Evolutionary conservation across 2,113 vertebrate genomes (phyloP), one percentile per base, ranked within the genome.

Genomic region (Cebus imitator): DNA sequence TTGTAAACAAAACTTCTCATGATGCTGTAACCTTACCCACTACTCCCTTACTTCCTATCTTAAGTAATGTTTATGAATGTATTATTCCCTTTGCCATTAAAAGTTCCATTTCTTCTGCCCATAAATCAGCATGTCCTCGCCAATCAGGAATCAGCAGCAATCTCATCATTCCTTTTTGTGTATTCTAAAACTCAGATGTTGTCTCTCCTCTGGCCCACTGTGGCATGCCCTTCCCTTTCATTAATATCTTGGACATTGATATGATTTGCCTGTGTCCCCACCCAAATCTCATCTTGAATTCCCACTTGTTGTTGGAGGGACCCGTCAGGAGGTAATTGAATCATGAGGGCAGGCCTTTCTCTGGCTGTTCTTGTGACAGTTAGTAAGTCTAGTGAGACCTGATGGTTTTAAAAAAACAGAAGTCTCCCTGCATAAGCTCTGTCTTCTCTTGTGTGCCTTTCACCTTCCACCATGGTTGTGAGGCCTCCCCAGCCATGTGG

Each of bases 1-100:
- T 68, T 90, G 17, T 64, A 43, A 79, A 94, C 79, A 66, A 94
- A 68, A n/a, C 27, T 58, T 64, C 73, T 75, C 16, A 37, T 70
- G 50, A 70, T 45, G 66, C 25, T 17, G 8, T 86, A 83, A 75
- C 16, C 3, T 50, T 86, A 57, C 10, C 32, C 6, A 35, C 27
- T 73, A 78, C 10, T 55, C 50, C 68, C 76, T 86, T 72, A 50
- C 45, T 61, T 92, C 85, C 82, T 87, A 78, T 86, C 32, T 57
- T 82, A 95, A 88, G 58, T 92, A 92, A 66, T 92, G 55, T 61
- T 92, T 91, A 84, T n/a, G 14, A 95, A 61, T 52, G 35, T 64
- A 66, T 57, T 96, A 72, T 91, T 88, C 66, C 43, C 73, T 94
- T 87, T 94, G 95, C 72, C 72, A 10, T 87, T 72, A 37, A 79